Evolutionary conservation across 2,113 vertebrate species (phyloP).

Genomic region (Pachypanchax playfairii): DNA sequence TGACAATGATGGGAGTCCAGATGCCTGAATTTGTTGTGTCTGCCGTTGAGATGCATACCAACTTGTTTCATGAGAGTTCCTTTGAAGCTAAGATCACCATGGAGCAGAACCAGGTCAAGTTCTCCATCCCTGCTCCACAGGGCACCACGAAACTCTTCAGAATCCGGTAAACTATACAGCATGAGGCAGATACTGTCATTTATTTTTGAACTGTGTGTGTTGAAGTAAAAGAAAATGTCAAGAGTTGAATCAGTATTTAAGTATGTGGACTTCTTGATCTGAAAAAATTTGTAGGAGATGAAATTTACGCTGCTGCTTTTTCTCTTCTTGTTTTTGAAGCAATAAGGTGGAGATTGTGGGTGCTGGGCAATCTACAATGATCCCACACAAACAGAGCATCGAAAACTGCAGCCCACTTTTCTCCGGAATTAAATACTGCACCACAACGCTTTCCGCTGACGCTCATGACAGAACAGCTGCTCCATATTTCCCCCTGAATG

Average conservation of each 20-base stretch:
- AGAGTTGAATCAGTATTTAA: no score
- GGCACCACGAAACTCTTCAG: conserved; percentile 81
- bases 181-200: no score
- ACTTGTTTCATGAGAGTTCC: conserved; percentile 86
- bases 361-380: conserved; percentile 67
- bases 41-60: conserved; percentile 85
- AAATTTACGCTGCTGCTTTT: conserved; percentile 19
- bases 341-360: conserved; percentile 82
- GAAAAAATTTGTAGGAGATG: neutral
- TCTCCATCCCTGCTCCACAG: conserved; percentile 83
- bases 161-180: conserved; percentile 78
- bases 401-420: conserved; percentile 80
- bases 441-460: conserved; percentile 57
- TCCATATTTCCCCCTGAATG: conserved; percentile 84
- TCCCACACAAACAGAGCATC: conserved; percentile 61
- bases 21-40: conserved; percentile 84
- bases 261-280: neutral
- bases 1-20: conserved; percentile 84
- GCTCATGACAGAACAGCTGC: conserved; percentile 60
- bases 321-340: conserved; percentile 63
- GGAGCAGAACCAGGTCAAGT: conserved; percentile 80
- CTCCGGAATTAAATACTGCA: conserved; percentile 83
- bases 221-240: no score
- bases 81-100: conserved; percentile 76
- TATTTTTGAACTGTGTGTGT: no score